phyloP scores from a whole-genome alignment of 1,140 invertebrate genomes.

The Lepidostoma basale region DNA sequence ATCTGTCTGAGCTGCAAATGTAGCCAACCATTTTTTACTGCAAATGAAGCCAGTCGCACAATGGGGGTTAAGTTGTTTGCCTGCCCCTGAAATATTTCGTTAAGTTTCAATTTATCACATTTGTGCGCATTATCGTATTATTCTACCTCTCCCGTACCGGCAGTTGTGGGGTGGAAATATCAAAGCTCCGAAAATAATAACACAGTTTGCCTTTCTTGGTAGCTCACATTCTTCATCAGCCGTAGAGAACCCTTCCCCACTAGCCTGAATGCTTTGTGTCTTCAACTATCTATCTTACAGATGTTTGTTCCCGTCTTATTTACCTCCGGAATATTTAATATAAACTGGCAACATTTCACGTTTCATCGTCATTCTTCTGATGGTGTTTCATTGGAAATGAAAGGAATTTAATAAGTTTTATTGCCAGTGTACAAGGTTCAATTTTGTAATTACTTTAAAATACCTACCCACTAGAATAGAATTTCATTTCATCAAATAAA shows the following conservation, averaged over 20 bases:
- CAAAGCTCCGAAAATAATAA: conserved; percentile 23
- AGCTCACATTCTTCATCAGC: conserved; percentile 5
- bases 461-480: no score
- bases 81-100: no score
- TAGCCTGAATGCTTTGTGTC: background rate
- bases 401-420: background rate
- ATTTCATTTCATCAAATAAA: no score
- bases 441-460: no score
- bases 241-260: background rate
- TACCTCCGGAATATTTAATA: background rate
- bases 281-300: background rate
- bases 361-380: background rate
- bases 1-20: no score
- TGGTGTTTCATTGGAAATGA: background rate
- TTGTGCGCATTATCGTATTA: no score
- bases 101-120: no score
- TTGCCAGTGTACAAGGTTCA: no score
- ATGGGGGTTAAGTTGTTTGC: no score
- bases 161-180: conserved; percentile 15
- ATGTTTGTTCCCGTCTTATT: conserved; percentile 1
- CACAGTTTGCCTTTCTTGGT: conserved; percentile 9
- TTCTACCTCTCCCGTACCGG: no score
- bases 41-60: no score
- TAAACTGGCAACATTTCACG: background rate
- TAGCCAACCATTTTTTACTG: no score